Evolutionary conservation across 2,797 vertebrate genomes (phyloP).

Genomic region (Morus bassanus): DNA sequence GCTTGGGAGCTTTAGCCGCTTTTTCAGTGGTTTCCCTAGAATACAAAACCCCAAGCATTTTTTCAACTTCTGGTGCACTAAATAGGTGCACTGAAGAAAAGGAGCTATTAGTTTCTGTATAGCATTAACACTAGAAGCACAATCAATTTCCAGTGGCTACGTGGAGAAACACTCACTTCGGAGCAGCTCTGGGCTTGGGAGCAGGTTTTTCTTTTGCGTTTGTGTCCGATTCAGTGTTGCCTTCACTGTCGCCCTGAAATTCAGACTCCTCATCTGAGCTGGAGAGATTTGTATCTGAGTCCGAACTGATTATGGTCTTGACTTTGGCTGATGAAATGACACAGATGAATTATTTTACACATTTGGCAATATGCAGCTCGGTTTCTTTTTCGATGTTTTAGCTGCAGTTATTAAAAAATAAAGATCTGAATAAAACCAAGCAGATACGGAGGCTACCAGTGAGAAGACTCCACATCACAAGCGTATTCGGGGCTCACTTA

Average conservation of each 20-base stretch:
- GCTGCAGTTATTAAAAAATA: not conserved
- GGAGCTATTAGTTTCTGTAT: not conserved
- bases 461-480: not conserved
- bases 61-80: not conserved
- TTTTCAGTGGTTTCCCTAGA: slow-evolving; percentile 56
- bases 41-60: not conserved
- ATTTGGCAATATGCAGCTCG: not conserved
- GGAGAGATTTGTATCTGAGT: slow-evolving; percentile 60
- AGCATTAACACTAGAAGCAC: not conserved
- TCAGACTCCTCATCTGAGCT: slow-evolving; percentile 34
- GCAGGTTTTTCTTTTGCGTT: not conserved
- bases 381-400: slow-evolving; percentile 12
- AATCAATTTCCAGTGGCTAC: not conserved
- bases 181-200: slow-evolving; percentile 48
- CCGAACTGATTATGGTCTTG: slow-evolving; percentile 57
- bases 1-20: slow-evolving; percentile 33
- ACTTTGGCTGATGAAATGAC: slow-evolving; percentile 66
- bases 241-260: not conserved
- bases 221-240: slow-evolving; percentile 19
- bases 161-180: slow-evolving; percentile 64
- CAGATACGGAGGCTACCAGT: not conserved
- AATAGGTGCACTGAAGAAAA: not conserved
- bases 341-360: slow-evolving; percentile 7
- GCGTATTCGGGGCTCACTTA: not conserved
- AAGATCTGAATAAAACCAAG: not conserved